Conservation (phyloP, 1,140 invertebrate genomes). For the Drosophila mauritiana region DNA sequence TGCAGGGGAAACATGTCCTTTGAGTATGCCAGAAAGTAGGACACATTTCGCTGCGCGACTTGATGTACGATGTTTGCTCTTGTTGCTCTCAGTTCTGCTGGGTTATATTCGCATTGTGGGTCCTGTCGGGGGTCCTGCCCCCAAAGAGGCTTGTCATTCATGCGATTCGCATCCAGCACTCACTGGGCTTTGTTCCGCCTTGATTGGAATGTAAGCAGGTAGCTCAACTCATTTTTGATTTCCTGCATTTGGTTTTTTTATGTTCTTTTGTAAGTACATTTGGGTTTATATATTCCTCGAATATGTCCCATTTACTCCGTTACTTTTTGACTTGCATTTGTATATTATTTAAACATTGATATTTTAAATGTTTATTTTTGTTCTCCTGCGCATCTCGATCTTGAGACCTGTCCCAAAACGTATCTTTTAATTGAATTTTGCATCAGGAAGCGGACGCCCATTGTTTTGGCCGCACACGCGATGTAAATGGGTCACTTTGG, state of each 20-base stretch:
- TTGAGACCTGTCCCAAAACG: conserved; percentile 1
- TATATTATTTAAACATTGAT: not conserved
- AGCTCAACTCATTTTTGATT: not conserved
- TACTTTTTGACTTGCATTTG: not conserved
- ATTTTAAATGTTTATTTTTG: not conserved
- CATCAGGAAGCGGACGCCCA: conserved; percentile 13
- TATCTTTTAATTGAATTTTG: conserved; percentile 49
- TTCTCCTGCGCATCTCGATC: not conserved
- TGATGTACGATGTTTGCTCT: conserved; percentile 9
- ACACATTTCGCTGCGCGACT: conserved; percentile 55
- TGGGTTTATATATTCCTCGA: not conserved
- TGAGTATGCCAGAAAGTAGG: conserved; percentile 73
- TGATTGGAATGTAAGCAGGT: not conserved
- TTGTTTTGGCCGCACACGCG: conserved; percentile 19
- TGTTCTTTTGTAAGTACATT: conserved; percentile 2
- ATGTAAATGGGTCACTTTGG: conserved; percentile 45
- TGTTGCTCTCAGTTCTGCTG: conserved; percentile 18
- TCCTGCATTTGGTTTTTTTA: conserved; percentile 2
- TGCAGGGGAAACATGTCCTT: conserved; percentile 53
- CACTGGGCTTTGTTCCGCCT: not conserved
- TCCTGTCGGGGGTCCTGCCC: not conserved
- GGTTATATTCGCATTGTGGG: conserved; percentile 3
- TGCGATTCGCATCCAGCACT: conserved; percentile 38
- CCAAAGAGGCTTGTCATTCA: conserved; percentile 2
- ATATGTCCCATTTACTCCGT: not conserved